A percentile compares a stretch with the other conserved stretches of the same genome.
Conservation (phyloP, 2,113 vertebrate species). For the Mixornis gularis region DNA sequence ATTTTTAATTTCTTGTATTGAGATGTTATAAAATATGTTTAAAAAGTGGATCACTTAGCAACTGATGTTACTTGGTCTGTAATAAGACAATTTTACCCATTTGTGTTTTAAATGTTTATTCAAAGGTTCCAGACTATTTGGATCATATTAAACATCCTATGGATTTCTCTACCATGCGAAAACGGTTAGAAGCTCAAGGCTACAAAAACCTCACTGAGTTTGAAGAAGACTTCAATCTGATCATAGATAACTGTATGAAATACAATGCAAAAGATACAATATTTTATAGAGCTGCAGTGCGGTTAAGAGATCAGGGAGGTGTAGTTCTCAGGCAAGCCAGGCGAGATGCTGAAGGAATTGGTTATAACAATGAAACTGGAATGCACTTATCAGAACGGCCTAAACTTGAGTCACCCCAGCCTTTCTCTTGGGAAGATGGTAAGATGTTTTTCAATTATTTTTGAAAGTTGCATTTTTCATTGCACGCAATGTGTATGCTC, state of each 20-base stretch:
- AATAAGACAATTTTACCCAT: neutral
- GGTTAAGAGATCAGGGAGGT: conserved; percentile 93
- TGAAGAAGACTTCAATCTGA: conserved; percentile 92
- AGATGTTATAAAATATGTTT: neutral
- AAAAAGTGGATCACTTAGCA: neutral
- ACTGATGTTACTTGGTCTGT: neutral
- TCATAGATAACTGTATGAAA: conserved; percentile 93
- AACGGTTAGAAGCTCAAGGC: conserved; percentile 83
- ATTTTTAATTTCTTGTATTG: neutral
- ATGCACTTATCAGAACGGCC: conserved; percentile 87
- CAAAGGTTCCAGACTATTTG: conserved; percentile 93
- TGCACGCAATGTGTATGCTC: neutral
- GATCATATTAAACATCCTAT: conserved; percentile 93
- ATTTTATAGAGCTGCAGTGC: conserved; percentile 89
- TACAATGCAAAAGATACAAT: conserved; percentile 97
- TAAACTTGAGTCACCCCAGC: conserved; percentile 71
- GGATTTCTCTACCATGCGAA: conserved; percentile 95
- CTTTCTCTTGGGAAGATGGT: conserved; percentile 97
- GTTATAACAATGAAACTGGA: conserved; percentile 87
- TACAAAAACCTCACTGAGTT: conserved; percentile 88
- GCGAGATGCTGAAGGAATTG: conserved; percentile 82
- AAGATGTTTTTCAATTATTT: conserved; percentile 47
- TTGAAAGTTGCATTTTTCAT: neutral
- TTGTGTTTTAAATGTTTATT: conserved; percentile 20
- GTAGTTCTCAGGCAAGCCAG: conserved; percentile 87